Evolutionary conservation across 30 jellyfish, hydroid and myxozoan genomes (phyloP).

Genomic region (Cassiopea andromeda): DNA sequence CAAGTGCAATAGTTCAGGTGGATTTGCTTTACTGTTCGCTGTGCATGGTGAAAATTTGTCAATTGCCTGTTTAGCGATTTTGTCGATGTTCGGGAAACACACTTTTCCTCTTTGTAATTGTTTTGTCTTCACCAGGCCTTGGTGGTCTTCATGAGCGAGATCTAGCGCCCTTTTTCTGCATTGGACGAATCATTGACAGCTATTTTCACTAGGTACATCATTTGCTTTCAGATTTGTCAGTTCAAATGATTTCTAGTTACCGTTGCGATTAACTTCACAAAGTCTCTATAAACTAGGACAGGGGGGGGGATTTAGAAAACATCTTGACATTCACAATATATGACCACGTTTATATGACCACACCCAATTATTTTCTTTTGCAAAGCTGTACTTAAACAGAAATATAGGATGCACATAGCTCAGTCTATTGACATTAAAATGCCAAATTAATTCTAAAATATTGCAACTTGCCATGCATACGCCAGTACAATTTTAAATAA

Average conservation of each 20-base stretch:
- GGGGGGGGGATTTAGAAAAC: no score
- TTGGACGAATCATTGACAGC: background rate
- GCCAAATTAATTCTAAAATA: no score
- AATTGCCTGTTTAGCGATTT: constrained; percentile 2
- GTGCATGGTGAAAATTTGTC: constrained; percentile 13
- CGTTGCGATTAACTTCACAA: background rate
- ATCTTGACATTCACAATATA: no score
- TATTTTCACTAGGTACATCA: background rate
- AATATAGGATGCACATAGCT: no score
- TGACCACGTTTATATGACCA: no score
- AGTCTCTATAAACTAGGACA: background rate
- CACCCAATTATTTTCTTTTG: no score
- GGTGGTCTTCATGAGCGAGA: constrained; percentile 24
- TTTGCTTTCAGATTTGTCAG: background rate
- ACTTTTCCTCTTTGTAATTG: constrained; percentile 12
- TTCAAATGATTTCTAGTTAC: background rate
- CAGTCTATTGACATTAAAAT: no score
- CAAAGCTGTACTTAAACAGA: no score
- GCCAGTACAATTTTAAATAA: no score
- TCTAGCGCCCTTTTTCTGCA: constrained; percentile 12
- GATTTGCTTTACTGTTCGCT: constrained; percentile 24
- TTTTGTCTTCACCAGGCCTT: constrained; percentile 25
- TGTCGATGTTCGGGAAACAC: constrained; percentile 28
- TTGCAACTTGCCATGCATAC: no score
- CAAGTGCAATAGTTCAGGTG: constrained; percentile 30